phyloP scores from a whole-genome alignment of 2,888 invertebrate genomes.

The Microctonus aethiopoides region DNA sequence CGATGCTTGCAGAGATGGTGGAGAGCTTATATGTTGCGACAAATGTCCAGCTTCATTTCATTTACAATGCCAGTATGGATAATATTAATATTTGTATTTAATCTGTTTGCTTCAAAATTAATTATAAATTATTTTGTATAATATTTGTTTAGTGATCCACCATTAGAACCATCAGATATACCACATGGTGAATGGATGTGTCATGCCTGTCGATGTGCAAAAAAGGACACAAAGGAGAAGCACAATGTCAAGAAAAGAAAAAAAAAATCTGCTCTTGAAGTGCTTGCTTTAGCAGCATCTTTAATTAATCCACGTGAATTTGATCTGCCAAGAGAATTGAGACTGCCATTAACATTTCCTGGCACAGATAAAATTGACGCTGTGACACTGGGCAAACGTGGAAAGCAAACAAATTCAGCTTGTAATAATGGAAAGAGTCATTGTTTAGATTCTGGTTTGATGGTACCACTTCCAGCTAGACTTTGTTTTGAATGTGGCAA shows the following conservation, averaged over 20 bases:
- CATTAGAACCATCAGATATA: conserved; percentile 88
- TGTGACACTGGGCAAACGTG: conserved; percentile 56
- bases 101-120: no score
- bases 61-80: conserved; percentile 89
- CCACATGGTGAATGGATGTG: conserved; percentile 94
- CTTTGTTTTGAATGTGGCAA: conserved; percentile 86
- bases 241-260: conserved; percentile 52
- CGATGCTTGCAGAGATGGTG: conserved; percentile 94
- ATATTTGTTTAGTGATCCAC: conserved; percentile 81
- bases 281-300: conserved; percentile 84
- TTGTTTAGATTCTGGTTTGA: conserved; percentile 59
- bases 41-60: conserved; percentile 97
- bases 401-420: conserved; percentile 53
- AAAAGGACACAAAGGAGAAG: conserved; percentile 52
- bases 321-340: conserved; percentile 84
- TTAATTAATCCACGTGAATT: conserved; percentile 92
- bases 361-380: conserved; percentile 84
- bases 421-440: conserved; percentile 60
- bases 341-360: conserved; percentile 81
- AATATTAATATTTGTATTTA: neutral
- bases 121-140: no score
- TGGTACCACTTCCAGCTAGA: conserved; percentile 84
- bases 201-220: conserved; percentile 78
- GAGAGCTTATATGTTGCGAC: conserved; percentile 95
- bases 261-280: conserved; percentile 74